Evolutionary conservation across 2,113 vertebrate species (phyloP), one percentile per base, ranked within the genome.

Genomic region (Notothenia rossii): DNA sequence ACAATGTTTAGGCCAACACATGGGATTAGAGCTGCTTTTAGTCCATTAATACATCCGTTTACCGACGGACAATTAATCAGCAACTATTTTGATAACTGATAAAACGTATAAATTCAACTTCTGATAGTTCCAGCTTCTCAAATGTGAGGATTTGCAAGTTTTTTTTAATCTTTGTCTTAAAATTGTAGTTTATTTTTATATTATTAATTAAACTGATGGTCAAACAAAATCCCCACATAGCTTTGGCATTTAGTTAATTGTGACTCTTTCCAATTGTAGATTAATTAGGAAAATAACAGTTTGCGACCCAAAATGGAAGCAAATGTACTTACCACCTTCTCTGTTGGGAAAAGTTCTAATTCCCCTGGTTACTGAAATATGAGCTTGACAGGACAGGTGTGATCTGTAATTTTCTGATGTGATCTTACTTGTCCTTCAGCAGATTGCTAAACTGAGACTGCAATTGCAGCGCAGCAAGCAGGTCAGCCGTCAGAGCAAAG

Each of bases 371-470:
- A 77, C 36, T 43, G n/a, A 53, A 50, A 25, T 29, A 3, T 3
- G n/a, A 0, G 7, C 10, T 46, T 8, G 0, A 7, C 1, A 0
- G 7, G 13, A 36, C 0, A 1, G 11, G 2, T 12, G 13, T 43
- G 55, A n/a, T 11, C 48, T 9, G 10, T 50, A 36, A 7, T 72
- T 81, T 66, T 43, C 55, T 85, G 65, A 85, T 51, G 40, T 2
- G 22, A 49, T 63, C 25, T 54, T 53, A 14, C 50, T 74, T 59
- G 22, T 81, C 56, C 72, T 90, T 84, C 90, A 95, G 94, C 96
- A 99, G 97, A 99, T 99, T 81, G 96, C 97, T 89, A 99, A 98
- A 89, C 94, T 99, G 86, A 94, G 97, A 55, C 96, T 97, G 92
- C 97, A 98, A 84, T 96, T 99, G 13, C 98, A 98, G 82, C 96